Conservation (phyloP, 2,113 vertebrate species). For the Silurus asotus region DNA sequence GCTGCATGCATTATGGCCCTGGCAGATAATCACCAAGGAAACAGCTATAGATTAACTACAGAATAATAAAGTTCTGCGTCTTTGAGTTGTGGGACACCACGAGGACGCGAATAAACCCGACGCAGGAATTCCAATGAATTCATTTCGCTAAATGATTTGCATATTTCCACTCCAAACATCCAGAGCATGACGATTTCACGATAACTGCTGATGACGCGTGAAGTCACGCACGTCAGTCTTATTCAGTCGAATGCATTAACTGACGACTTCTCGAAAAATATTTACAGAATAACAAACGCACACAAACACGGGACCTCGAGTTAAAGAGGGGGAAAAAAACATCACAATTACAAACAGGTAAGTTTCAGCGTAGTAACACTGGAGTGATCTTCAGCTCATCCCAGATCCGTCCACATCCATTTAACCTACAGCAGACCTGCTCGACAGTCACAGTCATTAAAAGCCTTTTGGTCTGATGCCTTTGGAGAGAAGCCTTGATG, state of each 20-base stretch:
- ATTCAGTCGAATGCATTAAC: background rate
- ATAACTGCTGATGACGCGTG: background rate
- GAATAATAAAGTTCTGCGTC: background rate
- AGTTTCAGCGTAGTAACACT: background rate
- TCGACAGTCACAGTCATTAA: background rate
- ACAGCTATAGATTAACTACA: background rate
- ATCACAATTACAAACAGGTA: background rate
- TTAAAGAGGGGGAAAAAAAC: too few species aligned
- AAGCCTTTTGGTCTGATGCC: background rate
- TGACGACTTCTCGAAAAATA: background rate
- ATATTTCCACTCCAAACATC: background rate
- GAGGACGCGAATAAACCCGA: background rate
- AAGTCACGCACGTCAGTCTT: background rate
- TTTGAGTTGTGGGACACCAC: background rate
- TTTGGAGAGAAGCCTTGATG: constrained; percentile 5
- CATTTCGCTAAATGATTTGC: background rate
- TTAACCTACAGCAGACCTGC: background rate
- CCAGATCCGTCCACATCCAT: background rate
- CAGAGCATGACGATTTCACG: background rate
- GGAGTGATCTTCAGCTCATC: background rate
- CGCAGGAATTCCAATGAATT: background rate
- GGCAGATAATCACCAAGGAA: background rate
- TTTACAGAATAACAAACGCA: background rate
- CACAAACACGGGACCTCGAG: background rate
- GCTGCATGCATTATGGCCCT: background rate